phyloP scores from a whole-genome alignment of 2,797 vertebrate genomes.

The Aselliscus stoliczkanus region DNA sequence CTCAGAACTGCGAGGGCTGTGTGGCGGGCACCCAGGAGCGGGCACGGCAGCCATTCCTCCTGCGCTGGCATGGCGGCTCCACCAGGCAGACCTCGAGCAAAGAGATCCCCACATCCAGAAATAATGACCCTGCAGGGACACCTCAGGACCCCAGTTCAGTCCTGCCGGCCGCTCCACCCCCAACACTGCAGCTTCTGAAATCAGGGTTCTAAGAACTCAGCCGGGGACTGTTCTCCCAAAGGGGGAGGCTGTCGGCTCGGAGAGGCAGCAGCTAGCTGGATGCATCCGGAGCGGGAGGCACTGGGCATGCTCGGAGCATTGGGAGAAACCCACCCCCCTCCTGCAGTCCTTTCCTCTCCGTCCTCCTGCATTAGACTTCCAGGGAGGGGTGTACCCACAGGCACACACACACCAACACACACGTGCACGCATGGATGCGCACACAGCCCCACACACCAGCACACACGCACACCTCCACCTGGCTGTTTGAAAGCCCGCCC shows the following conservation, averaged over 20 bases:
- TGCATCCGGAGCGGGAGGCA: rapidly evolving
- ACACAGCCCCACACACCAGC: rapidly evolving
- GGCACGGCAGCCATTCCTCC: not conserved
- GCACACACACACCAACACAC: rapidly evolving
- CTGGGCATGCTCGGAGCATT: rapidly evolving
- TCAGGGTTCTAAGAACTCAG: too few relatives aligned
- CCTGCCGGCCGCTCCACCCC: not conserved
- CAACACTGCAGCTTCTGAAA: not conserved
- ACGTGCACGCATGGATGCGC: too few relatives aligned
- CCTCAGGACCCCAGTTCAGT: not conserved
- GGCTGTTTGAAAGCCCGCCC: rapidly evolving
- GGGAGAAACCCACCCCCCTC: rapidly evolving
- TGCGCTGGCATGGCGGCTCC: not conserved
- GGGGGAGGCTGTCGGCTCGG: rapidly evolving
- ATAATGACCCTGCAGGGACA: not conserved
- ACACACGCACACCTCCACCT: rapidly evolving
- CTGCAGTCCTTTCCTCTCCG: rapidly evolving
- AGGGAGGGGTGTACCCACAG: rapidly evolving
- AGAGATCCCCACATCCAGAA: not conserved
- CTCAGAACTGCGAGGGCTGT: rapidly evolving
- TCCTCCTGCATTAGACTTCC: not conserved
- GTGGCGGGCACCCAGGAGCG: rapidly evolving
- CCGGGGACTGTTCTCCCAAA: not conserved
- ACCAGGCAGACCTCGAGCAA: not conserved
- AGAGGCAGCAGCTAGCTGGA: rapidly evolving